A percentile compares a stretch with the other conserved stretches of the same genome.
phyloP scores from a whole-genome alignment of 2,113 vertebrate species.

The Charina bottae region DNA sequence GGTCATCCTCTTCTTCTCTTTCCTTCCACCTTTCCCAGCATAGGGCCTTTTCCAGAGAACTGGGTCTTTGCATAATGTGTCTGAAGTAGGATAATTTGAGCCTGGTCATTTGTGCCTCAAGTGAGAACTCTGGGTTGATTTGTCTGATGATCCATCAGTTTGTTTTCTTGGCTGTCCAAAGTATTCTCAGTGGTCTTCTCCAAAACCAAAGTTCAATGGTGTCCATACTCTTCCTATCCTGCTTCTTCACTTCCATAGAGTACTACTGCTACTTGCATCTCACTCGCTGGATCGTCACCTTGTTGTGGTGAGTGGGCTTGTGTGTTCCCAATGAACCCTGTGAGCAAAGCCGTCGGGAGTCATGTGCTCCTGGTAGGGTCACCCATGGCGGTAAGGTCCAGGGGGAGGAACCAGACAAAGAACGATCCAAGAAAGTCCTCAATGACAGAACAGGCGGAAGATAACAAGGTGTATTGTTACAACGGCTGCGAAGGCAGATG shows the following conservation, averaged over 20 bases:
- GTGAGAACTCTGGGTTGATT: neutral
- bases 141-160: neutral
- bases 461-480: too few species aligned
- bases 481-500: too few species aligned
- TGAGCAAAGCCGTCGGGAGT: too few species aligned
- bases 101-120: neutral
- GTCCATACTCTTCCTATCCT: neutral
- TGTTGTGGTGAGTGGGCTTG: too few species aligned
- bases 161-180: neutral
- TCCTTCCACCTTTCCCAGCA: neutral
- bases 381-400: too few species aligned
- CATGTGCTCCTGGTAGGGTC: too few species aligned
- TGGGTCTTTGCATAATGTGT: neutral
- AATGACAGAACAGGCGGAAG: too few species aligned
- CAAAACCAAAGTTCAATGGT: neutral
- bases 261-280: neutral
- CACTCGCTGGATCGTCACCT: too few species aligned
- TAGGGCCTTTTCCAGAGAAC: neutral
- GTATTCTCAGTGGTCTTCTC: neutral
- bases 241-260: neutral
- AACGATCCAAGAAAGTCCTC: too few species aligned
- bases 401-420: too few species aligned
- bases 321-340: too few species aligned
- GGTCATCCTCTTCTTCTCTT: neutral
- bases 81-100: neutral